Evolutionary conservation across 2,888 invertebrate species (phyloP).

Genomic region (Thalpophila matura): DNA sequence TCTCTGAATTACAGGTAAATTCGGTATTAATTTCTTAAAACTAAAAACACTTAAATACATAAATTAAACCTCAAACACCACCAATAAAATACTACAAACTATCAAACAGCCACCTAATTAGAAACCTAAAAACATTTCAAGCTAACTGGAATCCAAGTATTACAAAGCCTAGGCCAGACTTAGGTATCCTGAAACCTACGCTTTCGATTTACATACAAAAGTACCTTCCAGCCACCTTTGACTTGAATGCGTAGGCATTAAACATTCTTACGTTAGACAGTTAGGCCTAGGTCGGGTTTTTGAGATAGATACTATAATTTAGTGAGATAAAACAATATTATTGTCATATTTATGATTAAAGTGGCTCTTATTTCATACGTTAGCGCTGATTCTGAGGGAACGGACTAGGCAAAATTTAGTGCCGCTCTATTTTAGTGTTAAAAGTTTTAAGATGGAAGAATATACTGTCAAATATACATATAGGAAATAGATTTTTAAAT

Average conservation of each 20-base stretch:
- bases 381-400: neutral
- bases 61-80: neutral
- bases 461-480: neutral
- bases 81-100: neutral
- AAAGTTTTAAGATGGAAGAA: neutral
- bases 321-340: slow-evolving; percentile 51
- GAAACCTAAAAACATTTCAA: slow-evolving; percentile 62
- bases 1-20: too few relatives aligned
- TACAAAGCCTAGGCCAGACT: slow-evolving; percentile 72
- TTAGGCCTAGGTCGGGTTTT: slow-evolving; percentile 54
- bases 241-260: slow-evolving; percentile 84
- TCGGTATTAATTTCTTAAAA: too few relatives aligned
- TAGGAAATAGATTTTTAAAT: too few relatives aligned
- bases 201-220: slow-evolving; percentile 89
- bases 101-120: slow-evolving; percentile 52
- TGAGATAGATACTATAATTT: slow-evolving; percentile 50
- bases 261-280: slow-evolving; percentile 75
- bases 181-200: slow-evolving; percentile 79
- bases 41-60: neutral
- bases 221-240: slow-evolving; percentile 78
- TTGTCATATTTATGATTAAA: slow-evolving; percentile 51
- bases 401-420: neutral
- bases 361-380: slow-evolving; percentile 18
- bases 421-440: slow-evolving; percentile 3
- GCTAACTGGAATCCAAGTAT: slow-evolving; percentile 73